phyloP scores from a whole-genome alignment of 2,888 invertebrate species.

The Linnaemya tessellans region DNA sequence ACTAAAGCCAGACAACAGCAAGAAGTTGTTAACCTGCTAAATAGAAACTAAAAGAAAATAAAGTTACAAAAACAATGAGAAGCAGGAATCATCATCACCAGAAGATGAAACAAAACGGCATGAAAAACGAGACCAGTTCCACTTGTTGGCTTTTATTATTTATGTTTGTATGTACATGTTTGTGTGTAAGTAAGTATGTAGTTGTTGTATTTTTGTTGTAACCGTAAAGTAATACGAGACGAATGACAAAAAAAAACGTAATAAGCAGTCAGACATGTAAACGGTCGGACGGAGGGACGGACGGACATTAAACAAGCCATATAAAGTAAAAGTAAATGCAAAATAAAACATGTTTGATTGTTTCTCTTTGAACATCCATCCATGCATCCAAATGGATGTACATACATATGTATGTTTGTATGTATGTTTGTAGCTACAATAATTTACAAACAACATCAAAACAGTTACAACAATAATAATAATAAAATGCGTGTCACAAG shows the following conservation, averaged over 20 bases:
- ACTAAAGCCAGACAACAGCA: neutral
- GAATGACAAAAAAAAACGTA: neutral
- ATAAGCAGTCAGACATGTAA: neutral
- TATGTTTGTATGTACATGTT: neutral
- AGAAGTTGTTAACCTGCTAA: constrained; percentile 61
- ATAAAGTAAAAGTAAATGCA: constrained; percentile 67
- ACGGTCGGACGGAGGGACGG: neutral
- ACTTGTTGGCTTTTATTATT: constrained; percentile 57
- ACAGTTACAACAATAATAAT: constrained; percentile 22
- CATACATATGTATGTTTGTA: no score
- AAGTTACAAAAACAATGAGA: constrained; percentile 7
- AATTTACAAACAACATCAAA: constrained; percentile 17
- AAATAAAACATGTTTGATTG: constrained; percentile 29
- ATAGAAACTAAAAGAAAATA: constrained; percentile 44
- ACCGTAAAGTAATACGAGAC: constrained; percentile 48
- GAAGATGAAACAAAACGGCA: constrained; percentile 59
- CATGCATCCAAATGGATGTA: no score
- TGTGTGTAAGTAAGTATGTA: neutral
- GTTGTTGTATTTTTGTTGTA: constrained; percentile 16
- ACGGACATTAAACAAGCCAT: constrained; percentile 56
- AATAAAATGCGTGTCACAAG: constrained; percentile 66
- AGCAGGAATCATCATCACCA: neutral
- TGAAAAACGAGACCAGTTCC: constrained; percentile 66
- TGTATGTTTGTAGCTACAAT: no score
- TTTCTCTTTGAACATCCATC: neutral